Conservation (phyloP, 2,888 invertebrate genomes). For the Mellilla xanthometata region DNA sequence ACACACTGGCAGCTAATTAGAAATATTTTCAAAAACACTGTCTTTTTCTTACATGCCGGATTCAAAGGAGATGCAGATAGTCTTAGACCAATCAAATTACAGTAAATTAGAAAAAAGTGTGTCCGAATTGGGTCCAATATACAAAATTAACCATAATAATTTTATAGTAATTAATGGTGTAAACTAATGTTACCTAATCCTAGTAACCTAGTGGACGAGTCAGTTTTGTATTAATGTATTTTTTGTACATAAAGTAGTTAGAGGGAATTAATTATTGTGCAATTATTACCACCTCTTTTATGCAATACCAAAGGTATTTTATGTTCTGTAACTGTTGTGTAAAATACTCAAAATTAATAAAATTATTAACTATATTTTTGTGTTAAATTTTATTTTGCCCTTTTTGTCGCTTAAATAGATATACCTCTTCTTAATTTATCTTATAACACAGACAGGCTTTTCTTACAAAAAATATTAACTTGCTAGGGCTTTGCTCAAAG, state of each 20-base stretch:
- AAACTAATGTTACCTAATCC: slow-evolving; percentile 58
- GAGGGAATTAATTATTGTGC: slow-evolving; percentile 72
- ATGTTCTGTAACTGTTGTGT: slow-evolving; percentile 78
- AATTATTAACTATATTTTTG: slow-evolving; percentile 49
- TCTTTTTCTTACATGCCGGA: too few relatives aligned
- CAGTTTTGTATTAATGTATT: slow-evolving; percentile 69
- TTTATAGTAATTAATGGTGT: slow-evolving; percentile 38
- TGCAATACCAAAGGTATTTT: slow-evolving; percentile 78
- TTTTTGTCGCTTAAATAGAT: too few relatives aligned
- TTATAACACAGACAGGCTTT: too few relatives aligned
- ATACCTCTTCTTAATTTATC: too few relatives aligned
- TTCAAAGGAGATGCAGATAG: too few relatives aligned
- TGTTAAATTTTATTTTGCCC: too few relatives aligned
- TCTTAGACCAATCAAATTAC: too few relatives aligned
- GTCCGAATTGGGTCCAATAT: slow-evolving; percentile 1
- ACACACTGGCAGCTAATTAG: too few relatives aligned
- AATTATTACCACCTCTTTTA: slow-evolving; percentile 70
- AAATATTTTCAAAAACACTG: too few relatives aligned
- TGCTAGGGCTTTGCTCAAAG: too few relatives aligned
- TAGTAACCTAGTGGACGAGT: slow-evolving; percentile 48
- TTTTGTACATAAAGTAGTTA: slow-evolving; percentile 78
- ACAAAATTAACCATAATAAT: slow-evolving; percentile 33
- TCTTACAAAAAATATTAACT: too few relatives aligned
- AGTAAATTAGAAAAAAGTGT: too few relatives aligned
- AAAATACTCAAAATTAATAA: slow-evolving; percentile 75